Conservation (phyloP, 1,140 invertebrate species). For the Penaeus chinensis region DNA sequence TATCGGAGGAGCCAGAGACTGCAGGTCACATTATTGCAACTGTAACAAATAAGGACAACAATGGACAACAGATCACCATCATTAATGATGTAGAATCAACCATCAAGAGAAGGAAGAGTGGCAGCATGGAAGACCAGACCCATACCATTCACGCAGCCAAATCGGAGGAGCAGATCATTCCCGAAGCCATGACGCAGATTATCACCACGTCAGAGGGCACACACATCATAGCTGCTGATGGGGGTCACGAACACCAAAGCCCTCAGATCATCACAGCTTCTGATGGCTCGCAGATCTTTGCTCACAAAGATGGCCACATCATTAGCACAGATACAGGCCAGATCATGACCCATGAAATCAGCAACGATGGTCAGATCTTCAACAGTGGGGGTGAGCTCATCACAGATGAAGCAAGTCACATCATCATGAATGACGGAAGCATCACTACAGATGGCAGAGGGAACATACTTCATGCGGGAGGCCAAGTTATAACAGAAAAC, state of each 20-base stretch:
- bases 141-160: neutral
- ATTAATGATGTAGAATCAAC: neutral
- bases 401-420: constrained; percentile 32
- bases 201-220: constrained; percentile 29
- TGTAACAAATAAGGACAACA: neutral
- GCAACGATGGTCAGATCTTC: constrained; percentile 29
- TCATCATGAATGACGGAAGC: constrained; percentile 42
- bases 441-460: neutral
- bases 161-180: neutral
- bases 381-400: constrained; percentile 34
- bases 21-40: constrained; percentile 1
- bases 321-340: constrained; percentile 25
- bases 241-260: neutral
- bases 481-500: constrained; percentile 20
- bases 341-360: constrained; percentile 25
- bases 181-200: constrained; percentile 36
- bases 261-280: constrained; percentile 25
- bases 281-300: constrained; percentile 34
- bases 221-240: constrained; percentile 2
- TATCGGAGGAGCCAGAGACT: constrained; percentile 39
- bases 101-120: constrained; percentile 3
- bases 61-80: neutral
- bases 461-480: constrained; percentile 30
- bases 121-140: neutral
- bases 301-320: constrained; percentile 32